A percentile compares a stretch with the other conserved stretches of the same genome.
Evolutionary conservation across 2,113 vertebrate species (phyloP).

Genomic region (Eurypyga helias): DNA sequence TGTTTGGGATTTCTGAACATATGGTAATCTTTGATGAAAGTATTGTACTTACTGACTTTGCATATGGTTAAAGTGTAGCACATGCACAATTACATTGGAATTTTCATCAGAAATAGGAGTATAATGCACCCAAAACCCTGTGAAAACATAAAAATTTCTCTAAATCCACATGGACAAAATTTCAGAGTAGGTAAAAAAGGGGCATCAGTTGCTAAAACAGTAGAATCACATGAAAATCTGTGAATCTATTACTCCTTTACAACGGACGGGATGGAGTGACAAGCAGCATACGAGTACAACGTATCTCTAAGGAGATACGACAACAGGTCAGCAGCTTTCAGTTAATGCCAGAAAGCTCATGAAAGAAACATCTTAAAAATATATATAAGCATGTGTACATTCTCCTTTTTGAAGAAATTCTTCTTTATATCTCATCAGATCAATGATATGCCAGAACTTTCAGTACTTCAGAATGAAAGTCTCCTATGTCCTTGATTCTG

Average conservation of each 20-base stretch:
- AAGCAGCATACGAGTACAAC: background rate
- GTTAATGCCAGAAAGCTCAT: background rate
- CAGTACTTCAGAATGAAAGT: background rate
- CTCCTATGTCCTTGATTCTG: background rate
- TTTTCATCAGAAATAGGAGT: background rate
- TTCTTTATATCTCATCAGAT: background rate
- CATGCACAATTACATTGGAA: background rate
- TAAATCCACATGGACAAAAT: background rate
- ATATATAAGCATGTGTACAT: background rate
- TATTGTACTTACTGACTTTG: background rate
- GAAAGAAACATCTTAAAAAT: background rate
- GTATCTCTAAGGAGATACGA: background rate
- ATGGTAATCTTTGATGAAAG: background rate
- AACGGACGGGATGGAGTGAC: background rate
- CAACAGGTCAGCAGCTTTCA: background rate
- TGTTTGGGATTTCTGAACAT: constrained; percentile 19
- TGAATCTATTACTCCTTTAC: background rate
- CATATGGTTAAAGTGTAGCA: background rate
- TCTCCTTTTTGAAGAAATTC: background rate
- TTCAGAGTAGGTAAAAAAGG: background rate
- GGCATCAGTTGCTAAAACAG: background rate
- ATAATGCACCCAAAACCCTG: background rate
- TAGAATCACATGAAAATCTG: background rate
- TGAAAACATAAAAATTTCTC: background rate
- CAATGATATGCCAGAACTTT: background rate